A percentile compares a stretch with the other conserved stretches of the same genome.
Evolutionary conservation across 2,797 vertebrate species (phyloP).

Genomic region (Esox lucius): DNA sequence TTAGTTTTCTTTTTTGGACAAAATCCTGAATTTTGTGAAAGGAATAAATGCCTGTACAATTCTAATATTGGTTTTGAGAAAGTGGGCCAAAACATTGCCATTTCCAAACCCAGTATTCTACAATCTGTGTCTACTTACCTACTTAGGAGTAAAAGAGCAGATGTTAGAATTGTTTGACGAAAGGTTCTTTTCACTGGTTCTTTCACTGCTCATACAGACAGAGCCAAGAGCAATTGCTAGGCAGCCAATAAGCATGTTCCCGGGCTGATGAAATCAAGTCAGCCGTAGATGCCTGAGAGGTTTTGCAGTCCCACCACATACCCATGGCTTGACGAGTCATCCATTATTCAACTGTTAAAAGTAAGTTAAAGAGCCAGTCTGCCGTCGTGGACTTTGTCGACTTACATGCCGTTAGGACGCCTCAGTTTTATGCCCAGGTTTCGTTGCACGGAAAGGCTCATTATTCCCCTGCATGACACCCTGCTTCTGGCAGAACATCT

Average conservation of each 20-base stretch:
- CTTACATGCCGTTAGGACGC: not conserved
- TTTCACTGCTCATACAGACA: not conserved
- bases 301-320: conserved; percentile 2
- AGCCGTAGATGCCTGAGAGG: not conserved
- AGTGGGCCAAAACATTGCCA: not conserved
- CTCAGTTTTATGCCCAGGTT: not conserved
- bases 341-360: not conserved
- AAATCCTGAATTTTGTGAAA: conserved; percentile 12
- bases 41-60: too few relatives aligned
- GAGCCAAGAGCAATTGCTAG: not conserved
- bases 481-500: conserved; percentile 14
- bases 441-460: not conserved
- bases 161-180: not conserved
- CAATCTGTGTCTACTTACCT: not conserved
- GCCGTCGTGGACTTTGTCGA: not conserved
- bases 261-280: not conserved
- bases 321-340: not conserved
- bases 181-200: not conserved
- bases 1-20: conserved; percentile 4
- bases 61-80: not conserved
- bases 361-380: not conserved
- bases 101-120: not conserved
- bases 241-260: not conserved
- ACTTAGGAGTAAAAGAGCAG: not conserved
- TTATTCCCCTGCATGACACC: conserved; percentile 3